A percentile compares a stretch with the other conserved stretches of the same genome.
Conservation (phyloP, 2,797 vertebrate species). For the Crax fasciolata region DNA sequence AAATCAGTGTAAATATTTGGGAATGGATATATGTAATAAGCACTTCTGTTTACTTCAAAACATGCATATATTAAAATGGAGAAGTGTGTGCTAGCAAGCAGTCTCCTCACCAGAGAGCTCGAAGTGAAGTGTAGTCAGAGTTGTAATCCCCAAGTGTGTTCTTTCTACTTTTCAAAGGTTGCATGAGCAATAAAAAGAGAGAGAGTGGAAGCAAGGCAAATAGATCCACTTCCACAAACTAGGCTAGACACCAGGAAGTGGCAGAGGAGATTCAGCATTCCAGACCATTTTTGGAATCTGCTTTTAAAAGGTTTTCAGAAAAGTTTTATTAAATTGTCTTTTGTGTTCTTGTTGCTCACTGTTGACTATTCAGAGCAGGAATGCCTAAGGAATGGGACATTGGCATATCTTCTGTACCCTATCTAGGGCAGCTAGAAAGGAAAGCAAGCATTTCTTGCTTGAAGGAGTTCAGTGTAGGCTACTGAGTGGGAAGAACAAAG, state of each 20-base stretch:
- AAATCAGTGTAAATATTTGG: conserved; percentile 36
- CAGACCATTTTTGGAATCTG: background rate
- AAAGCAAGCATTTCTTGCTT: background rate
- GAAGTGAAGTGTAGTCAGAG: conserved; percentile 2
- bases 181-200: background rate
- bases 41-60: conserved; percentile 27
- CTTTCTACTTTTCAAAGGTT: conserved; percentile 16
- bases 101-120: background rate
- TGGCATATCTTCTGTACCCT: background rate
- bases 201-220: background rate
- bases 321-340: background rate
- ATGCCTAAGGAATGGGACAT: background rate
- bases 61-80: background rate
- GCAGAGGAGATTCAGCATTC: background rate
- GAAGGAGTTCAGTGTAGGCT: background rate
- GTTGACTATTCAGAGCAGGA: background rate
- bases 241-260: background rate
- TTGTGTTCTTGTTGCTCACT: background rate
- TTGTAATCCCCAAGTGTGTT: conserved; percentile 18
- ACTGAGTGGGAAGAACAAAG: fast-evolving
- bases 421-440: background rate
- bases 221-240: background rate
- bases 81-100: background rate
- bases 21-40: conserved; percentile 16
- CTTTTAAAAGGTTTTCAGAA: background rate